A percentile compares a stretch with the other conserved stretches of the same genome.
Evolutionary conservation across 2,888 invertebrate species (phyloP).

Genomic region (Chrysolina haemoptera): DNA sequence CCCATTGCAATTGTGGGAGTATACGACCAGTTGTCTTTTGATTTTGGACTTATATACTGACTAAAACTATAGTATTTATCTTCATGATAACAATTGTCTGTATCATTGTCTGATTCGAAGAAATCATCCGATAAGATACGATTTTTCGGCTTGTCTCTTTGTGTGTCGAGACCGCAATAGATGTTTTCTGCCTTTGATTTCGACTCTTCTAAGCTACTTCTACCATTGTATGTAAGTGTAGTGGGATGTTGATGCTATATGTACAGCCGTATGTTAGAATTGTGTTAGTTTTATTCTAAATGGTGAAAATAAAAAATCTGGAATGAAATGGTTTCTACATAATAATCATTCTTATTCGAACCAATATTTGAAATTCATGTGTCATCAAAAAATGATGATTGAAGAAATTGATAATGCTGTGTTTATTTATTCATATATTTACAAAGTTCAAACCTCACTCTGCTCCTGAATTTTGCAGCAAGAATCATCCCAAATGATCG

Average conservation of each 20-base stretch:
- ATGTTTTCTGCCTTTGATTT: slow-evolving; percentile 61
- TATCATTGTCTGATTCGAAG: slow-evolving; percentile 64
- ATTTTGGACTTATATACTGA: slow-evolving; percentile 60
- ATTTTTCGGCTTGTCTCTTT: slow-evolving; percentile 56
- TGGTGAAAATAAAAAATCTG: slow-evolving; percentile 33
- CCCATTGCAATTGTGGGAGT: slow-evolving; percentile 57
- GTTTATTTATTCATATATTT: too few relatives aligned
- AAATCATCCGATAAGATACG: slow-evolving; percentile 61
- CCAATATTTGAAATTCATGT: neutral
- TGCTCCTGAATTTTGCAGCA: too few relatives aligned
- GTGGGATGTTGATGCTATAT: slow-evolving; percentile 63
- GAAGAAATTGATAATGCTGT: too few relatives aligned
- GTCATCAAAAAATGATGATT: neutral
- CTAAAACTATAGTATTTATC: slow-evolving; percentile 65
- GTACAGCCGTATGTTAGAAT: slow-evolving; percentile 69
- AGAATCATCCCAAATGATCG: too few relatives aligned
- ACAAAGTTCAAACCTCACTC: too few relatives aligned
- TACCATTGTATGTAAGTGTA: slow-evolving; percentile 69
- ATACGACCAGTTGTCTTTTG: slow-evolving; percentile 63
- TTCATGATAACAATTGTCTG: slow-evolving; percentile 56
- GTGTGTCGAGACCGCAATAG: slow-evolving; percentile 62
- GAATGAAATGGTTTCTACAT: neutral
- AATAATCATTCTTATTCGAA: neutral
- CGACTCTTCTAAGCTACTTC: slow-evolving; percentile 67
- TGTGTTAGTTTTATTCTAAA: slow-evolving; percentile 62